Percentiles rank a stretch among this genome's conserved stretches.
Conservation (phyloP, 1,140 invertebrate species). For the Tyrophagus putrescentiae region DNA sequence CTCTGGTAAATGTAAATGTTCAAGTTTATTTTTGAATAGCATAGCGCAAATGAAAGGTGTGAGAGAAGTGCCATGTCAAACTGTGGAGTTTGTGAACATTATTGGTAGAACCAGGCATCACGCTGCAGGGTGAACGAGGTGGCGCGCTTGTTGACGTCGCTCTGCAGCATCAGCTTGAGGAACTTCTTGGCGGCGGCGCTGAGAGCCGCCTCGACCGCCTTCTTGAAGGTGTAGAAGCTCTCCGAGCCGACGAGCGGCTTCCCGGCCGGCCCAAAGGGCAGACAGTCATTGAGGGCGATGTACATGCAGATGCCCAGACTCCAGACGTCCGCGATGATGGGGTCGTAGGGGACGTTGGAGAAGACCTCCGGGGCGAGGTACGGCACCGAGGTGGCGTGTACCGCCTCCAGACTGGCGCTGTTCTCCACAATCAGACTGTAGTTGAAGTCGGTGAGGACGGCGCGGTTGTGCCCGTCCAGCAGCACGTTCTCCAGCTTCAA, state of each 20-base stretch:
- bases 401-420: neutral
- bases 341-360: slow-evolving; percentile 26
- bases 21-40: too few species aligned
- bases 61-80: neutral
- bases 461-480: slow-evolving; percentile 5
- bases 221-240: slow-evolving; percentile 28
- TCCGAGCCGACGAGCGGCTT: slow-evolving; percentile 32
- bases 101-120: slow-evolving; percentile 9
- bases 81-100: neutral
- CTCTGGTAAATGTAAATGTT: too few species aligned
- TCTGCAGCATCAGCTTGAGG: neutral
- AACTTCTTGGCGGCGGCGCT: neutral
- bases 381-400: slow-evolving; percentile 18
- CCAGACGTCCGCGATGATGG: slow-evolving; percentile 29
- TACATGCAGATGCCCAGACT: slow-evolving; percentile 30
- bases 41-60: too few species aligned
- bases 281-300: slow-evolving; percentile 28
- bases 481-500: slow-evolving; percentile 23
- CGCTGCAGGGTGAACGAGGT: neutral
- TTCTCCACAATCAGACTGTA: slow-evolving; percentile 9
- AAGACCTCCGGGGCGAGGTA: slow-evolving; percentile 32
- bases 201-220: neutral
- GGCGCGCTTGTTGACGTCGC: neutral
- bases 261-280: slow-evolving; percentile 34
- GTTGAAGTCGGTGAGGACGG: slow-evolving; percentile 23